phyloP scores from a whole-genome alignment of 1,140 invertebrate genomes.

The Lepeophtheirus salmonis region DNA sequence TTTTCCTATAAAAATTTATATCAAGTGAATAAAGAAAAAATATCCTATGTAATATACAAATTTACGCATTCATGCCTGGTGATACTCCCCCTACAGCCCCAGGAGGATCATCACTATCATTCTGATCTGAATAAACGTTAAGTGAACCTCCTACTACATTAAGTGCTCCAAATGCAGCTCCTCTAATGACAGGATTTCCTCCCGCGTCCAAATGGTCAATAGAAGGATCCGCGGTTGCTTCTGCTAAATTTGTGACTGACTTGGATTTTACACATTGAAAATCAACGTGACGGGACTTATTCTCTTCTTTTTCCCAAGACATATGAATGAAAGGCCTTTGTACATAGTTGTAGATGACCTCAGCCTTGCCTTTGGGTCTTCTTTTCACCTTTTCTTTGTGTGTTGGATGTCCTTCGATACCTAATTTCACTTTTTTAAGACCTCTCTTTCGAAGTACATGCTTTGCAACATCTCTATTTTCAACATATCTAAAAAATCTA shows the following conservation, averaged over 20 bases:
- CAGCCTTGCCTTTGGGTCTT: conserved; percentile 62
- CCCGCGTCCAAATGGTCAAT: conserved; percentile 30
- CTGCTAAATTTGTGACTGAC: conserved; percentile 75
- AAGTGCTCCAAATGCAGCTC: not conserved
- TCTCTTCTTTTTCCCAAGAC: conserved; percentile 99
- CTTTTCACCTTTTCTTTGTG: conserved; percentile 92
- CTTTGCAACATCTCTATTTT: conserved; percentile 97
- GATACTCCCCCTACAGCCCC: not conserved
- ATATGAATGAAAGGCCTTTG: conserved; percentile 98
- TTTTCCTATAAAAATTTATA: too few relatives aligned
- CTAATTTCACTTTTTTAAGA: conserved; percentile 88
- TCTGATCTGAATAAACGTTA: not conserved
- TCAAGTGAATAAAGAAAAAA: too few relatives aligned
- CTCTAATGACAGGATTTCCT: conserved; percentile 16
- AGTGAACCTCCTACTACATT: not conserved
- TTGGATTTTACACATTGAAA: conserved; percentile 91
- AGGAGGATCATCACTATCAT: not conserved
- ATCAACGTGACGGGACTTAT: conserved; percentile 94
- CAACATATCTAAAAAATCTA: conserved; percentile 88
- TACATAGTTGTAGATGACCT: conserved; percentile 96
- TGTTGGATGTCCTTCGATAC: conserved; percentile 97
- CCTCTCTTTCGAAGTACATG: conserved; percentile 93
- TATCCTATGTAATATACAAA: too few relatives aligned
- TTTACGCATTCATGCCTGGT: not conserved
- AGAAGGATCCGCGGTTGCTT: conserved; percentile 68